phyloP scores from a whole-genome alignment of 2,113 vertebrate genomes.

The Phylloscopus trochilus region DNA sequence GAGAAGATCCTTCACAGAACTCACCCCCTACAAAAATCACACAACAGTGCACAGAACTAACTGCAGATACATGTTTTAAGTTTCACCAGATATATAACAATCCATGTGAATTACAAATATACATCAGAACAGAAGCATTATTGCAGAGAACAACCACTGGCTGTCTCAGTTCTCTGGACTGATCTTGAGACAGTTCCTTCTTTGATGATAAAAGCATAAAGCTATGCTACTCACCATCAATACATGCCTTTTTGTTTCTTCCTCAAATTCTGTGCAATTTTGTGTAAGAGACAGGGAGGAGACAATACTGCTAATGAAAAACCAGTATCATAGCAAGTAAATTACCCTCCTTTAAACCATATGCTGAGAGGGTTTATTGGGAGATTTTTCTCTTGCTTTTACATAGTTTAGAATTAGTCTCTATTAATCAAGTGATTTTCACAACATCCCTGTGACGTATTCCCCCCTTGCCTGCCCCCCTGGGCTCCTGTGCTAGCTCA shows the following conservation, averaged over 20 bases:
- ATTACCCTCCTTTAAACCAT: neutral
- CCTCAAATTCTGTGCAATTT: neutral
- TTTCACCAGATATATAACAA: neutral
- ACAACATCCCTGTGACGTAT: neutral
- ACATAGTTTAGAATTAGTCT: neutral
- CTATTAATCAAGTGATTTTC: slow-evolving; percentile 15
- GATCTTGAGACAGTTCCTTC: neutral
- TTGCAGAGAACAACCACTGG: neutral
- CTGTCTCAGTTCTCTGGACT: neutral
- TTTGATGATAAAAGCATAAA: neutral
- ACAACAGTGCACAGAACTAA: neutral
- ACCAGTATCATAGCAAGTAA: neutral
- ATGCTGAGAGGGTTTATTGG: neutral
- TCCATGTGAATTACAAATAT: neutral
- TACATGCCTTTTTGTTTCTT: neutral
- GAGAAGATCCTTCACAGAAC: neutral
- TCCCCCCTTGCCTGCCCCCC: too few relatives aligned
- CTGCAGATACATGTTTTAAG: neutral
- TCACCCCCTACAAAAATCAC: neutral
- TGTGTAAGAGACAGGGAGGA: neutral
- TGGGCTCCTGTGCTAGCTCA: too few relatives aligned
- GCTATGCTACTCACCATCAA: neutral
- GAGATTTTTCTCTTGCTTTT: neutral
- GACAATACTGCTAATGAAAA: neutral
- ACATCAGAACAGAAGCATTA: neutral